A percentile compares a stretch with the other conserved stretches of the same genome.
phyloP scores from a whole-genome alignment of 2,888 invertebrate genomes.

The Pristionchus maxplancki region DNA sequence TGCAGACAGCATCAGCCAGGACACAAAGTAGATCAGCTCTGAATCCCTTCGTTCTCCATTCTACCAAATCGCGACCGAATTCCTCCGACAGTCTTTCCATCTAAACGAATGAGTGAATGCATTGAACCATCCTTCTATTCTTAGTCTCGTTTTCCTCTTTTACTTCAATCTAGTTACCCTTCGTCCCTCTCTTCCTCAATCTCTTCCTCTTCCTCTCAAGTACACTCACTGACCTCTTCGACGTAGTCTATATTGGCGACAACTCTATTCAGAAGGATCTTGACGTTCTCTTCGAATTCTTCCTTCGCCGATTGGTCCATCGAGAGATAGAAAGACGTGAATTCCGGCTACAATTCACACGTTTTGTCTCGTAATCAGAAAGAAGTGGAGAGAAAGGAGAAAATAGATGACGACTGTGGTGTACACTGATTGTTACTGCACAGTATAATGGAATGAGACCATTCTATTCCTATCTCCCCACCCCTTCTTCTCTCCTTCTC shows the following conservation, averaged over 20 bases:
- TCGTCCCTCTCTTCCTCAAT: neutral
- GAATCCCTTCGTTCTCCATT: conserved; percentile 61
- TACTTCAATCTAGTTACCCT: conserved; percentile 7
- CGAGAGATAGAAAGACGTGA: conserved; percentile 60
- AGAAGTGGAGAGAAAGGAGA: neutral
- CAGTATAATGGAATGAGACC: conserved; percentile 13
- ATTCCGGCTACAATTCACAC: conserved; percentile 22
- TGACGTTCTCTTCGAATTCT: conserved; percentile 69
- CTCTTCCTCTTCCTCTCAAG: conserved; percentile 16
- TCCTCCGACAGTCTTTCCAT: conserved; percentile 63
- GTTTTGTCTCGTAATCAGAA: neutral
- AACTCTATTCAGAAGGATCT: conserved; percentile 69
- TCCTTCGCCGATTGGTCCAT: conserved; percentile 64
- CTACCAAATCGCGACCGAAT: conserved; percentile 63
- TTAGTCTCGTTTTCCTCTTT: neutral
- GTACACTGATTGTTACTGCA: neutral
- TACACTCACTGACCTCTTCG: conserved; percentile 65
- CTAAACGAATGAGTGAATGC: conserved; percentile 53
- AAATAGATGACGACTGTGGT: neutral
- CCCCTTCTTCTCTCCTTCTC: neutral
- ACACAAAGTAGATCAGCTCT: conserved; percentile 64
- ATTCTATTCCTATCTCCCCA: neutral
- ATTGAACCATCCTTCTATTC: neutral
- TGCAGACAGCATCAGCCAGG: conserved; percentile 60
- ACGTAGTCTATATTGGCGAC: conserved; percentile 69